Evolutionary conservation across 2,113 vertebrate species (phyloP), one percentile per base, ranked within the genome.

Genomic region (Anguilla rostrata): DNA sequence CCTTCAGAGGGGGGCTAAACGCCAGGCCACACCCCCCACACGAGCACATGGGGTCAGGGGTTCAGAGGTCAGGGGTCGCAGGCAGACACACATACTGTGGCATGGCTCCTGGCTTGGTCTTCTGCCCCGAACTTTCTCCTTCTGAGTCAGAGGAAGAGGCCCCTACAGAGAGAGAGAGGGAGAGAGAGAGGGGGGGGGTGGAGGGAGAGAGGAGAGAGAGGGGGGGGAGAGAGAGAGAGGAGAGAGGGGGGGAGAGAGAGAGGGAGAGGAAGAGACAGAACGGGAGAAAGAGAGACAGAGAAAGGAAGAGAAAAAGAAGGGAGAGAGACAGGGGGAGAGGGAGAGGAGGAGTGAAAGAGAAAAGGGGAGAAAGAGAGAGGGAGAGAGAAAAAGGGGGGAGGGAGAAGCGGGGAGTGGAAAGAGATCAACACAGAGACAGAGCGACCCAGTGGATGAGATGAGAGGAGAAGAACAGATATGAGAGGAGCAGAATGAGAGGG

Each of bases 101-200:
- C 98, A 99, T 99, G 93, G 92, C 93, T 98, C 96, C 97, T 91
- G 95, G 93, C 92, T 96, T 96, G 90, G 95, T 93, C 89, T 95
- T 95, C 86, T 96, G 96, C 89, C 88, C 91, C 39, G 94, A 94
- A 91, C 93, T 96, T 93, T 99, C 98, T 86, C 92, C 95, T 80
- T 99, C 98, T 49, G 98, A 99, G 91, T 99, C 98, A 86, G 98
- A 97, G 40, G 98, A 99, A 75, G 98, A 97, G 81, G 96, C 96
- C 90, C 98, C 98, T 99, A 90, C 34, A 82, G 18, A 22, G 20
- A 63, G 26, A 22, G 46, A 26, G 34, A 7, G 39, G 29, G 39
- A 46, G 43, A 53, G 49, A 53, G 49, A 53, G 49, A 53, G 49
- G 14, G 49, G 12, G n/a, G n/a, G n/a, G n/a, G n/a, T n/a, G n/a